Conservation (phyloP, 2,888 invertebrate genomes). For the Hartigia nigra region DNA sequence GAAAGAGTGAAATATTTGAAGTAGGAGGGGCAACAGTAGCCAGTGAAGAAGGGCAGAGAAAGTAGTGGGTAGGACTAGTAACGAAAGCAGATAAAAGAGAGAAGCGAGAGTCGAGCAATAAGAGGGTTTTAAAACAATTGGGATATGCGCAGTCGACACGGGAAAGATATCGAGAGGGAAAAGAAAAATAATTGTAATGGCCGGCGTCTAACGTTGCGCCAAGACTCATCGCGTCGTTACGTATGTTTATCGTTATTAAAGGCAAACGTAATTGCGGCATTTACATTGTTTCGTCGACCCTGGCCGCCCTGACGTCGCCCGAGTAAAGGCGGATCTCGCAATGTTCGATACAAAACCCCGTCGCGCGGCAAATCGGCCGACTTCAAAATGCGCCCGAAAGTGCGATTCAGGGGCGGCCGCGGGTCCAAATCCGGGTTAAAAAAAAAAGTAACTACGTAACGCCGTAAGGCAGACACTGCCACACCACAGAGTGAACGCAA, state of each 20-base stretch:
- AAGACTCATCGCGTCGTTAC: background rate
- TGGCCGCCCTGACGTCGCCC: constrained; percentile 22
- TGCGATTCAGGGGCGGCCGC: constrained; percentile 14
- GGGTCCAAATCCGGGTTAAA: constrained; percentile 7
- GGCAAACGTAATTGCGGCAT: constrained; percentile 32
- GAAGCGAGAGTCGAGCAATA: background rate
- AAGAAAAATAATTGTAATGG: constrained; percentile 26
- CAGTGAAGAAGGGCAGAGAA: constrained; percentile 9
- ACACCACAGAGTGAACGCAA: constrained; percentile 53
- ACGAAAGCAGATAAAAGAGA: constrained; percentile 9
- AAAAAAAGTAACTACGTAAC: constrained; percentile 44
- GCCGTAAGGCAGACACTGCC: constrained; percentile 64
- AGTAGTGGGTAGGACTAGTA: background rate
- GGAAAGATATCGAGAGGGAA: constrained; percentile 3
- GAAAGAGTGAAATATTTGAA: background rate
- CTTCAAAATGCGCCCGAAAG: constrained; percentile 2
- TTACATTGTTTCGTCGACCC: constrained; percentile 29
- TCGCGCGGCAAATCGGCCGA: constrained; percentile 15
- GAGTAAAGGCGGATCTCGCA: constrained; percentile 22
- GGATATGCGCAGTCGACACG: background rate
- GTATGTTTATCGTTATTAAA: constrained; percentile 5
- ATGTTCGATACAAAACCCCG: constrained; percentile 42
- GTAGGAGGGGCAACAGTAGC: background rate
- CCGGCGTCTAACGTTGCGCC: constrained; percentile 33
- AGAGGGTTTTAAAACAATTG: background rate